Base-by-base conservation (phyloP, 2,113 vertebrate genomes). In the Ailuropoda melanoleuca region DNA sequence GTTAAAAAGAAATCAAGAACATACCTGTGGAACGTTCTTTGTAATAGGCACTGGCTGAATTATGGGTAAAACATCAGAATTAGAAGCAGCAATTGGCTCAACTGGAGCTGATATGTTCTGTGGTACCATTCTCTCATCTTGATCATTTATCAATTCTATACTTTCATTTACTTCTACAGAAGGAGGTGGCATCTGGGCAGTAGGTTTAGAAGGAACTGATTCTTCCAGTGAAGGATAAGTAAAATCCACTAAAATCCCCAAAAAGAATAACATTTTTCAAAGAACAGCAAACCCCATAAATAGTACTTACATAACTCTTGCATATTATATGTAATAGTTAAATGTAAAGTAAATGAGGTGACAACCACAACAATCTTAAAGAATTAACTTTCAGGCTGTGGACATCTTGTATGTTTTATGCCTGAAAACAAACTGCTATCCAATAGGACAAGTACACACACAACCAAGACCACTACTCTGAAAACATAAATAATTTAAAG, bases 191-290 rank as follows among this genome's bases (percentile, higher is more conserved):
- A 98, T 43, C 97, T 48, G 98, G 94, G 62, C 89, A 98, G 97
- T 39, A 97, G 98, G 98, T 78, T 98, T 99, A 93, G 96, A 39
- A 97, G 98, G 96, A 68, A 98, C 93, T 88, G 99, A 98, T 91
- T 99, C 99, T 98, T 99, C 99, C 90, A 99, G 98, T 31, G 99
- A 99, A 1, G 99, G 99, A 82, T 99, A 99, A 56, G 99, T 99
- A 97, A 99, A 99, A 98, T 99, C 99, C 99, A 99, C 99, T 99
- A 97, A 77, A 98, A 88, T 90, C 3, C 39, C 55, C 75, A 98
- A 97, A 96, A 96, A 81, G 43, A 83, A 97, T 39, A 96, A 77
- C 56, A 85, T 29, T 81, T 48, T 96, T 96, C 56, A 81, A 97
- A 96, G 66, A 97, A 95, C 97, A 99, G 99, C 58, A 92, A 97